Base-by-base conservation (phyloP, 2,888 invertebrate genomes). In the Antitype chi region DNA sequence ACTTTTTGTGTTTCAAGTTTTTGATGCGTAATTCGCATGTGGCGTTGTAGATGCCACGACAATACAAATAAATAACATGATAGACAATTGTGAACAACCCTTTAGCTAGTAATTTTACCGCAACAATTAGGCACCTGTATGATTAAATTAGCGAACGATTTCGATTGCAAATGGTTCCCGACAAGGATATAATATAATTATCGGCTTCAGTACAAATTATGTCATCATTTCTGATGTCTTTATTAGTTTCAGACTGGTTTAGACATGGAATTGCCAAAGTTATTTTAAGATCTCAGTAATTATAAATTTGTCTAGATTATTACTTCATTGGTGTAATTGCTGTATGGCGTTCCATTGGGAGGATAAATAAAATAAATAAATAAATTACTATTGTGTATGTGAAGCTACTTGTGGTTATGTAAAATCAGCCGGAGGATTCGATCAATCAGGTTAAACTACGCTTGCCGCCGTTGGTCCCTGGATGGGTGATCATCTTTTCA, bases 111-210 rank as follows among this genome's bases (percentile, higher is more conserved):
- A 72, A 85, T 79, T 85, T 85, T 60, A 71, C 53, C n/a, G 75
- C 57, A 67, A 17, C 75, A 81, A 86, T 80, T 80, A 85, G 63
- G 47, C 78, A 9, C 43, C 49, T 74, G 38, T 74, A 74, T 87
- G 74, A 78, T 87, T 57, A 9, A 87, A 82, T 86, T 87, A 87
- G 66, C 38, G 49, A 72, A 60, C 73, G 67, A 80, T 74, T 85
- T 77, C 53, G 25, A 78, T 80, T 85, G 82, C 74, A 75, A 85
- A 63, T 63, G 67, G 47, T 78, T 78, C 32, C 80, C 71, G 63
- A 52, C 68, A 53, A 67, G 69, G 82, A 82, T 82, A 76, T 73
- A 69, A 73, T 59, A 63, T 83, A 81, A 86, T 84, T 74, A 86
- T 64, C 28, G 25, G 15, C 52, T 76, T 63, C 23, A 67, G 2